These are phyloP conservation scores for Australoheros facetus DNA, from an alignment of 2,797 vertebrate species.

Conservation along the genomic window DNA sequence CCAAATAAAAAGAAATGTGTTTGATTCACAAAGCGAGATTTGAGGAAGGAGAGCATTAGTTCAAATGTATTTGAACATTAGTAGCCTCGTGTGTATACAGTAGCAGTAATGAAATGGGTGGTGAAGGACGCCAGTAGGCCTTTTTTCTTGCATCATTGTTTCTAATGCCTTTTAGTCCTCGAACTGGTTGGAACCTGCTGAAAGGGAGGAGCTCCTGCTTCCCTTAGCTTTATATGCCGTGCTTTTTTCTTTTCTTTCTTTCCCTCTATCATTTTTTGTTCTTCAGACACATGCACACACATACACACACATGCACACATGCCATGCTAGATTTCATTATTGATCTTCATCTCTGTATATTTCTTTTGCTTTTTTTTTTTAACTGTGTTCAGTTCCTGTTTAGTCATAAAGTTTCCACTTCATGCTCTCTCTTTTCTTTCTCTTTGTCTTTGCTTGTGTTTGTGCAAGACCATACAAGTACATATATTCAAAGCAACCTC, in stretches of 20 bases:
- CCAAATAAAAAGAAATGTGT: conserved; percentile 11
- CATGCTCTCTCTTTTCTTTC: conserved; percentile 14
- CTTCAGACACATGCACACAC: conserved; percentile 30
- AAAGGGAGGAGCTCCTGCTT: conserved; percentile 74
- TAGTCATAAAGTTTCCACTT: conserved; percentile 25
- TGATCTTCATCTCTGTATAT: conserved; percentile 20
- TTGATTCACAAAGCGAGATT: conserved; percentile 1
- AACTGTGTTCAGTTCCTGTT: conserved; percentile 15
- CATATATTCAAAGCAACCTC: conserved; percentile 49
- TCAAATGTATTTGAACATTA: conserved; percentile 32
- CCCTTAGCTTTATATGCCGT: conserved; percentile 60
- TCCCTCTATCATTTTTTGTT: conserved; percentile 35
- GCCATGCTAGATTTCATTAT: conserved; percentile 22
- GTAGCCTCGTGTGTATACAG: conserved; percentile 37
- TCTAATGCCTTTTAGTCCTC: conserved; percentile 80
- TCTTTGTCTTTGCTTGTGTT: conserved; percentile 40
- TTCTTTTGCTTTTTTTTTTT: conserved; percentile 3
- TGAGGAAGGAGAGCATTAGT: not conserved
- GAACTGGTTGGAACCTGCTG: conserved; percentile 84
- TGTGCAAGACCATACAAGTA: conserved; percentile 70
- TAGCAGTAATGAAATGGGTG: conserved; percentile 49
- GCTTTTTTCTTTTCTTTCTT: conserved; percentile 55
- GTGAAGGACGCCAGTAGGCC: conserved; percentile 69
- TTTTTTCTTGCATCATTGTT: conserved; percentile 81
- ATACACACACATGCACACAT: conserved; percentile 4